Conservation (phyloP, 2,888 invertebrate genomes). For the Ectemnius continuus region DNA sequence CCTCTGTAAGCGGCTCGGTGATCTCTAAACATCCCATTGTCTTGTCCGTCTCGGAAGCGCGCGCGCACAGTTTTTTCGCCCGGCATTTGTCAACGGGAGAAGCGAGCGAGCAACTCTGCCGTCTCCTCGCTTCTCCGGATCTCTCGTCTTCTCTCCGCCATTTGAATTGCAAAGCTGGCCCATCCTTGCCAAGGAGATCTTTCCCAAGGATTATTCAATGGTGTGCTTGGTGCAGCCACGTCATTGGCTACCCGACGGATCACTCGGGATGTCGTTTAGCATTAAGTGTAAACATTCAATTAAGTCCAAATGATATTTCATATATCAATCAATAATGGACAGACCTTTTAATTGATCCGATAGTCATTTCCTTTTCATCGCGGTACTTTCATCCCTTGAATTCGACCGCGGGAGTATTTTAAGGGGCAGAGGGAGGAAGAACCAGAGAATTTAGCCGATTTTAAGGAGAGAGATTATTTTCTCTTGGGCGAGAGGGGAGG, state of each 20-base stretch:
- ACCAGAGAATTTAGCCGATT: constrained; percentile 74
- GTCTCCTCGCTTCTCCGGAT: constrained; percentile 29
- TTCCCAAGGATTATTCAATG: constrained; percentile 23
- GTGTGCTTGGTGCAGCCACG: constrained; percentile 10
- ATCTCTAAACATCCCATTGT: constrained; percentile 77
- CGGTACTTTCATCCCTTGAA: no score
- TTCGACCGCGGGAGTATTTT: no score
- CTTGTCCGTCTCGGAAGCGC: constrained; percentile 73
- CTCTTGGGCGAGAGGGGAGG: constrained; percentile 18
- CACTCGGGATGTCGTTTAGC: constrained; percentile 66
- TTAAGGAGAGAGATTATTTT: constrained; percentile 59
- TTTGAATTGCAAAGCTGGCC: constrained; percentile 74
- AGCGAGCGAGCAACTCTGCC: background rate
- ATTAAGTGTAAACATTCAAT: constrained; percentile 19
- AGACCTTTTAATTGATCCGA: no score
- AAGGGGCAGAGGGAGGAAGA: constrained; percentile 56
- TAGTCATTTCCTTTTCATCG: no score
- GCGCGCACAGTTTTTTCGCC: constrained; percentile 61
- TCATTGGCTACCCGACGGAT: constrained; percentile 20
- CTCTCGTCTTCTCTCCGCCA: constrained; percentile 29
- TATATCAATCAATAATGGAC: no score
- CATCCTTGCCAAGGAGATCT: constrained; percentile 44
- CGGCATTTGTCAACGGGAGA: constrained; percentile 73
- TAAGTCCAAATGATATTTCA: no score
- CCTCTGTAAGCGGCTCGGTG: constrained; percentile 63